These are phyloP conservation scores for Eudyptes chrysolophus DNA, from an alignment of 2,113 vertebrate species.

Conservation along the genomic window DNA sequence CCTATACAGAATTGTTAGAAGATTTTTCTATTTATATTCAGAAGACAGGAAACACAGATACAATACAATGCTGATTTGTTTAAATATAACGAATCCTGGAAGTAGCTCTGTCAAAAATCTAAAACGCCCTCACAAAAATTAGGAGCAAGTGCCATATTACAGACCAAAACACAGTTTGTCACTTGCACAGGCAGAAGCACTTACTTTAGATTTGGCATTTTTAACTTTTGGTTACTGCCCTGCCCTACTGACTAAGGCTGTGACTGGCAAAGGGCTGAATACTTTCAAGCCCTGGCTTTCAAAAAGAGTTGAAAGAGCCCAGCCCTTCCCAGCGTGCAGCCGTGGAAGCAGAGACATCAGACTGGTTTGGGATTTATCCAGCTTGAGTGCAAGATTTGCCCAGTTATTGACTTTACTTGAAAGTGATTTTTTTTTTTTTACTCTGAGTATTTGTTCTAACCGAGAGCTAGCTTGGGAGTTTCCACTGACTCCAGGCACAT, in stretches of 20 bases:
- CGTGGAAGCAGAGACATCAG: not conserved
- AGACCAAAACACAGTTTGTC: not conserved
- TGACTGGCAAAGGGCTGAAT: not conserved
- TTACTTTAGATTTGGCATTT: not conserved
- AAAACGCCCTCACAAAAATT: not conserved
- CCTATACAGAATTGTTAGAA: constrained; percentile 48
- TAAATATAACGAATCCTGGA: not conserved
- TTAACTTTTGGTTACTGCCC: not conserved
- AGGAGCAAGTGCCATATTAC: not conserved
- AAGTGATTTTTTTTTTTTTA: not conserved
- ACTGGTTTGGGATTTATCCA: not conserved
- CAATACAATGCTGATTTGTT: not conserved
- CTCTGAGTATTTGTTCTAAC: not conserved
- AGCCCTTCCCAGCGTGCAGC: not conserved
- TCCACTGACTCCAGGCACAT: not conserved
- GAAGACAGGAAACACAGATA: constrained; percentile 58
- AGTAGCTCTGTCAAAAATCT: constrained; percentile 19
- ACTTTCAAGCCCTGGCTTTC: not conserved
- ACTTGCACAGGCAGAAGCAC: not conserved
- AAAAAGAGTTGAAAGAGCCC: not conserved
- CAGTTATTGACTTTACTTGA: not conserved
- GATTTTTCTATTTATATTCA: constrained; percentile 49
- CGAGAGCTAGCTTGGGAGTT: not conserved
- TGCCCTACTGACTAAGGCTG: not conserved
- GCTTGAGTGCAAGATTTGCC: not conserved